These are phyloP conservation scores for Acanthiza pusilla DNA, from an alignment of 2,797 vertebrate species.

Conservation along the genomic window DNA sequence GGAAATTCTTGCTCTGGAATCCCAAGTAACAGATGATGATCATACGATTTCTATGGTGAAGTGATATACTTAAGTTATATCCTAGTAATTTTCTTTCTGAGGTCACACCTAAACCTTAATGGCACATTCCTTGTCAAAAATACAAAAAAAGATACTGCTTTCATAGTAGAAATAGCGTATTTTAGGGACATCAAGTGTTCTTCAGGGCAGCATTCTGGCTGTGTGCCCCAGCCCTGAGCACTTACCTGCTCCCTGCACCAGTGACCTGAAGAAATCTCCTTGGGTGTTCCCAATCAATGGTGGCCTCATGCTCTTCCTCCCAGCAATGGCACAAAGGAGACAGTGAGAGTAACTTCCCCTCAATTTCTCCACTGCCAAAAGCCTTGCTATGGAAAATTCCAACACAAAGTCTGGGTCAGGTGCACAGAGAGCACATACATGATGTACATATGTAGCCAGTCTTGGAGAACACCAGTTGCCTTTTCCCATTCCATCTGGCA, in stretches of 20 bases:
- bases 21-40: background rate
- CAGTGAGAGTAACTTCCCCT: background rate
- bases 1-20: background rate
- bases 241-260: rapidly evolving
- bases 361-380: background rate
- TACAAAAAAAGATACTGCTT: background rate
- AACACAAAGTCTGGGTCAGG: background rate
- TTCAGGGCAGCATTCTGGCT: background rate
- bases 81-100: background rate
- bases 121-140: background rate
- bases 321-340: background rate
- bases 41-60: background rate
- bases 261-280: background rate
- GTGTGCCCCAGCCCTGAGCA: background rate
- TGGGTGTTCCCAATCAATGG: background rate
- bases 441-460: background rate
- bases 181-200: background rate
- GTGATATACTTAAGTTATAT: background rate
- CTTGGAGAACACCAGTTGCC: background rate
- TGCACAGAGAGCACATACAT: background rate
- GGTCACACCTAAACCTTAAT: background rate
- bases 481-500: background rate
- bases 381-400: background rate
- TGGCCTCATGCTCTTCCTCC: background rate
- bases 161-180: background rate